These are phyloP conservation scores for Microcebus tavaratra DNA, from an alignment of 2,113 vertebrate genomes.

Conservation along the genomic window DNA sequence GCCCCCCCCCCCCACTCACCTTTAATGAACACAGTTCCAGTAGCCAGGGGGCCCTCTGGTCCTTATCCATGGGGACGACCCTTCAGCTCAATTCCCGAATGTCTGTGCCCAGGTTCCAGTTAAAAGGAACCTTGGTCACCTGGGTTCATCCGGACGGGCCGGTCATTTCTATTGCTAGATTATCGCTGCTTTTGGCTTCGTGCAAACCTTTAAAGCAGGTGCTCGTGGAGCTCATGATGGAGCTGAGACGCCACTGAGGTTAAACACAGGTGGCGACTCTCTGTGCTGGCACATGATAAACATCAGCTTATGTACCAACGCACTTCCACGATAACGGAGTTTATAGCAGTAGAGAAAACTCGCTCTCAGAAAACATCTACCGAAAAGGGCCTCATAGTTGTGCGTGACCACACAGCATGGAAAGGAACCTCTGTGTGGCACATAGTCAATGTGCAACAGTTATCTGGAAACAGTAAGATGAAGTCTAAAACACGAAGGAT, in stretches of 20 bases:
- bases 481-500: not conserved
- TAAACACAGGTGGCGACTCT: accelerated
- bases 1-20: no score
- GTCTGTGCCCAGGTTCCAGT: no score
- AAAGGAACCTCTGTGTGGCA: not conserved
- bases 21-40: no score
- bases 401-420: not conserved
- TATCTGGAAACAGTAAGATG: not conserved
- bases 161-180: not conserved
- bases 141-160: not conserved
- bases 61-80: accelerated
- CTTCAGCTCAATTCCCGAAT: no score
- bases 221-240: no score
- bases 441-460: not conserved
- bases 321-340: not conserved
- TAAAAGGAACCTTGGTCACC: not conserved
- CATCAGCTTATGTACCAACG: accelerated
- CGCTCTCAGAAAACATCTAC: not conserved
- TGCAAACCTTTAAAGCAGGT: no score
- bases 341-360: no score
- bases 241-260: not conserved
- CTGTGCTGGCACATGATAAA: no score
- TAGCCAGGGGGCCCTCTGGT: not conserved
- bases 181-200: not conserved
- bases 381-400: not conserved